Evolutionary conservation across 30 jellyfish, hydroid and myxozoan genomes (phyloP).

Genomic region (Hydractinia echinata): DNA sequence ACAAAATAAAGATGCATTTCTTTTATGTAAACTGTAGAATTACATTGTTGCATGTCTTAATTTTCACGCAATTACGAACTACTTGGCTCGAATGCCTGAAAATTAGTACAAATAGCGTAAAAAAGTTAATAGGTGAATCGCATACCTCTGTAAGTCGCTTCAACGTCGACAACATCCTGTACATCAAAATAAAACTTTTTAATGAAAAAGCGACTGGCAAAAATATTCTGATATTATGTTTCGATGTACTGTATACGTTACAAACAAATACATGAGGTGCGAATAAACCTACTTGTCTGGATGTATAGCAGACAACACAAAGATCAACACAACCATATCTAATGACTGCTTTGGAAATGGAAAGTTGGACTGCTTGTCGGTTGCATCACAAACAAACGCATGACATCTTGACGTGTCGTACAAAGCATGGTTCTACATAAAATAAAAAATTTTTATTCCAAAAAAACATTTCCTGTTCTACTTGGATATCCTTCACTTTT

Average conservation of each 20-base stretch:
- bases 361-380: constrained; percentile 50
- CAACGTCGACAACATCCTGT: not conserved
- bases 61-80: no score
- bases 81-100: not conserved
- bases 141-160: constrained; percentile 6
- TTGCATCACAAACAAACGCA: constrained; percentile 78
- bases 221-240: not conserved
- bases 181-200: not conserved
- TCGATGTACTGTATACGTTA: not conserved
- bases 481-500: no score
- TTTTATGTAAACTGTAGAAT: no score
- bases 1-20: no score
- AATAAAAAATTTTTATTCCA: not conserved
- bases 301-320: constrained; percentile 83
- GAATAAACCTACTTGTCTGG: constrained; percentile 62
- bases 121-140: not conserved
- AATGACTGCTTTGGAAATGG: constrained; percentile 70
- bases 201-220: not conserved
- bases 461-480: not conserved
- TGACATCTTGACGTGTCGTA: constrained; percentile 58
- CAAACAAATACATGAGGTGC: not conserved
- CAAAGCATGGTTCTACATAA: constrained; percentile 59
- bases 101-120: not conserved
- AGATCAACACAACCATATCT: constrained; percentile 64
- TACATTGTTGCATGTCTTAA: no score